Evolutionary conservation across 2,888 invertebrate genomes (phyloP), one percentile per base, ranked within the genome.

Genomic region (Strigamia transsilvanica): DNA sequence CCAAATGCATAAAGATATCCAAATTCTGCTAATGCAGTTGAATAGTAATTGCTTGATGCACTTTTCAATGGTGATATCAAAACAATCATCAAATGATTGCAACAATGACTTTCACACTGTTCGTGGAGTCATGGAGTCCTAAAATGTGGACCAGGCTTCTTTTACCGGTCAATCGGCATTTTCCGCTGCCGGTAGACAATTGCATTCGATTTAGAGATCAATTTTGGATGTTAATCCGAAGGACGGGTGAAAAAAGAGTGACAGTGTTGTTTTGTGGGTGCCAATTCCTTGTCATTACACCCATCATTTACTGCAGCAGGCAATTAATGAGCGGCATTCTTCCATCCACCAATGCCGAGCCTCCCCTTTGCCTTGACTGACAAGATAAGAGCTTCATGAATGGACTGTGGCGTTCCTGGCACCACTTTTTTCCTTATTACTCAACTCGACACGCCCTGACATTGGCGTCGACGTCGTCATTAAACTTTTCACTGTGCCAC

Each of bases 321-420:
- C 61, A 66, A 23, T 66, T 66, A 66, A 66, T 23, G 61, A 66
- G 61, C 61, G 61, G 61, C 61, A 66, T 66, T 66, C 61, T 66
- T 66, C 21, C 61, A 66, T 66, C 61, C 21, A 66, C 61, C 61
- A 66, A 66, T 66, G 61, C 61, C 21, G 18, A 23, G 21, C 18
- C 61, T 18, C 61, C 61, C 61, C 21, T 21, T 21, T 21, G 61
- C 21, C 21, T 66, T 66, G 61, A 66, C 21, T 66, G 61, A 66
- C 61, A 66, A 66, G 61, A 66, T 66, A 66, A 66, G 61, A 66
- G 61, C 61, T 66, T 66, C 61, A 66, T 66, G 61, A 66, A 66
- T 66, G 61, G 61, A 66, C 61, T 23, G 21, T 66, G 61, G 61
- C 61, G 18, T 66, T n/a, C 61, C 61, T 66, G 61, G 61, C 61